These are phyloP conservation scores for Meloidogyne floridensis DNA, from an alignment of 1,140 invertebrate species.

Conservation along the genomic window DNA sequence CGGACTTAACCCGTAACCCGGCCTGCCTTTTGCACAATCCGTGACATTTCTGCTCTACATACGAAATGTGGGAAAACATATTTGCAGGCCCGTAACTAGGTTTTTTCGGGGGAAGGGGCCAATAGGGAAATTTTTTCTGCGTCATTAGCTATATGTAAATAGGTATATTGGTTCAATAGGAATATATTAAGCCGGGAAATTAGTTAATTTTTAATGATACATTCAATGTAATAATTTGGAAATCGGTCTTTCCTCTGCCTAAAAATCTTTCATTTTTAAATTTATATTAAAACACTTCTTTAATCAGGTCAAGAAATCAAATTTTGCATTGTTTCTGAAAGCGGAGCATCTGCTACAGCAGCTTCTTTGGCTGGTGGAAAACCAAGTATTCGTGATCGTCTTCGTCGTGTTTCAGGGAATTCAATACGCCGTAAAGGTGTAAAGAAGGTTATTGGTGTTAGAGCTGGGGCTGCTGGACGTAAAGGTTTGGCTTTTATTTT, in stretches of 20 bases:
- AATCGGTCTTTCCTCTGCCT: no score
- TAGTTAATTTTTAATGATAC: neutral
- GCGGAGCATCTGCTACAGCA: neutral
- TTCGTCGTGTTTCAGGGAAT: conserved; percentile 34
- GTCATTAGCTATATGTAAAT: no score
- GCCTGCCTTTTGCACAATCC: no score
- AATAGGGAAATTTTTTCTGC: no score
- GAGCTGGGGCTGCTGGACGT: conserved; percentile 20
- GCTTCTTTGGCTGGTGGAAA: conserved; percentile 3
- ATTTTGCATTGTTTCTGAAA: conserved; percentile 35
- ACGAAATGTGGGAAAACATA: no score
- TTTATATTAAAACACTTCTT: neutral
- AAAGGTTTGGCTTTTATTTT: conserved; percentile 18
- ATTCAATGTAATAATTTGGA: no score
- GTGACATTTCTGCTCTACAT: no score
- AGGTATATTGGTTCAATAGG: no score
- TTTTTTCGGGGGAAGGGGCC: no score
- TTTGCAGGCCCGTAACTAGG: no score
- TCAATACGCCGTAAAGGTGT: conserved; percentile 1
- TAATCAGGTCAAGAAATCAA: conserved; percentile 45
- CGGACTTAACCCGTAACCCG: no score
- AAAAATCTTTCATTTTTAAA: neutral
- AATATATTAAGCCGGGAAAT: no score
- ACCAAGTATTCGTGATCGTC: conserved; percentile 34
- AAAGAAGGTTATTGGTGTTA: neutral